Percentiles rank a stretch among this genome's conserved stretches.
Evolutionary conservation across 2,888 invertebrate species (phyloP).

Genomic region (Tillus elongatus): DNA sequence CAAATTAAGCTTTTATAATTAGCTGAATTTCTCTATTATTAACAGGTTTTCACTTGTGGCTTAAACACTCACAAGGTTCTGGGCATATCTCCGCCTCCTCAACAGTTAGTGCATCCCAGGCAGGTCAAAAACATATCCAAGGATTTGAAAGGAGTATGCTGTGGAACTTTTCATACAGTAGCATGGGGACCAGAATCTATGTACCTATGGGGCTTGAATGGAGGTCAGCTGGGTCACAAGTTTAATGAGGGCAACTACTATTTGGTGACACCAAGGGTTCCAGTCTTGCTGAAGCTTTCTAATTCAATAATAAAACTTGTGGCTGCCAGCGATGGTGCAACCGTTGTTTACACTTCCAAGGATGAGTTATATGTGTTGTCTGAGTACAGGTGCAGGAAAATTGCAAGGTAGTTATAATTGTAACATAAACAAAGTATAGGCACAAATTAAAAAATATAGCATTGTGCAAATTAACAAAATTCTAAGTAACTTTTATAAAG

Average conservation of each 20-base stretch:
- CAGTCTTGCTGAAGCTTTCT: constrained; percentile 41
- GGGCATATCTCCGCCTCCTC: constrained; percentile 48
- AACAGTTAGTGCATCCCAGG: constrained; percentile 42
- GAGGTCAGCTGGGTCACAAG: constrained; percentile 70
- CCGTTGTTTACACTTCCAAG: constrained; percentile 52
- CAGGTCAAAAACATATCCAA: constrained; percentile 35
- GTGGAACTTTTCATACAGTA: constrained; percentile 64
- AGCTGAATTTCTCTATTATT: no score
- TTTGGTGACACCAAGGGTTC: constrained; percentile 44
- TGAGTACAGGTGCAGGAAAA: constrained; percentile 60
- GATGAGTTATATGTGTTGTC: constrained; percentile 64
- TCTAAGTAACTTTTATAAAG: no score
- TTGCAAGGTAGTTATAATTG: constrained; percentile 53
- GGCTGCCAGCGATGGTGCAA: constrained; percentile 59
- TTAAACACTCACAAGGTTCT: constrained; percentile 56
- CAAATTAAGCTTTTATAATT: no score
- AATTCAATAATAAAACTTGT: constrained; percentile 39
- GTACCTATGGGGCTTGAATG: constrained; percentile 74
- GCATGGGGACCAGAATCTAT: constrained; percentile 53
- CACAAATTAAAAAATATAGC: no score
- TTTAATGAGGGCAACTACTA: constrained; percentile 37
- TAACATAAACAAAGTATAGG: no score
- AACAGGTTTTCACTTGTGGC: constrained; percentile 54
- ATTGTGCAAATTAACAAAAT: no score
- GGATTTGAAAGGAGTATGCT: constrained; percentile 48